Evolutionary conservation across 2,797 vertebrate species (phyloP).

Genomic region (Lutjanus campechanus): DNA sequence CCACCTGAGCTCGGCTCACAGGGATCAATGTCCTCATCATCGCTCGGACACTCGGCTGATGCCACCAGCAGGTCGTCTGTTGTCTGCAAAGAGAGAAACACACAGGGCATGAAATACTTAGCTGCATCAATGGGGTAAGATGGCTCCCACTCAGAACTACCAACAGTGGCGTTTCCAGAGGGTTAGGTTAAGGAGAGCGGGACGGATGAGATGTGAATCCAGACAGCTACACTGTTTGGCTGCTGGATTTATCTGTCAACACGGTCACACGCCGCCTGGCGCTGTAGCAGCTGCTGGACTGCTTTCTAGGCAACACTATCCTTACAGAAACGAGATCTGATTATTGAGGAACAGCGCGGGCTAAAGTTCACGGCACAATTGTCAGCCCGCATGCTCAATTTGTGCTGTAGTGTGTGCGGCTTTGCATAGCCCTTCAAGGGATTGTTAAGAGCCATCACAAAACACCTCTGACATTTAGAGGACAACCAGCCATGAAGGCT

Average conservation of each 20-base stretch:
- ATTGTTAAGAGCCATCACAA: conserved; percentile 69
- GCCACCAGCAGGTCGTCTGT: conserved; percentile 96
- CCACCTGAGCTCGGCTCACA: conserved; percentile 99
- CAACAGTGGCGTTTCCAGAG: conserved; percentile 47
- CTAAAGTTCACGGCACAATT: conserved; percentile 69
- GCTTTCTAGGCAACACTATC: conserved; percentile 58
- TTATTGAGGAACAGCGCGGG: conserved; percentile 65
- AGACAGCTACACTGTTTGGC: conserved; percentile 64
- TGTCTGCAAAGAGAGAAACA: conserved; percentile 86
- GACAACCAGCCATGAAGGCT: conserved; percentile 66
- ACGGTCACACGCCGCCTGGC: conserved; percentile 47
- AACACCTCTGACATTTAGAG: conserved; percentile 79
- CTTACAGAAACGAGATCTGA: conserved; percentile 70
- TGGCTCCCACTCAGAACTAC: conserved; percentile 42
- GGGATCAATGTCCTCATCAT: conserved; percentile 99
- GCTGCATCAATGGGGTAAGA: conserved; percentile 45
- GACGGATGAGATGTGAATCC: conserved; percentile 64
- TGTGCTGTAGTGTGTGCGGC: conserved; percentile 50
- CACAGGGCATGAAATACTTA: conserved; percentile 47
- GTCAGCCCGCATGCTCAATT: conserved; percentile 69
- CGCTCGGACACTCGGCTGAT: conserved; percentile 98
- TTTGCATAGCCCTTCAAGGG: conserved; percentile 58
- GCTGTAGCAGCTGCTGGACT: conserved; percentile 61
- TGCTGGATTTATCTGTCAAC: conserved; percentile 75
- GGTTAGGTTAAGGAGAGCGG: conserved; percentile 58